Conservation (phyloP, 2,888 invertebrate species). For the Callinectes sapidus region DNA sequence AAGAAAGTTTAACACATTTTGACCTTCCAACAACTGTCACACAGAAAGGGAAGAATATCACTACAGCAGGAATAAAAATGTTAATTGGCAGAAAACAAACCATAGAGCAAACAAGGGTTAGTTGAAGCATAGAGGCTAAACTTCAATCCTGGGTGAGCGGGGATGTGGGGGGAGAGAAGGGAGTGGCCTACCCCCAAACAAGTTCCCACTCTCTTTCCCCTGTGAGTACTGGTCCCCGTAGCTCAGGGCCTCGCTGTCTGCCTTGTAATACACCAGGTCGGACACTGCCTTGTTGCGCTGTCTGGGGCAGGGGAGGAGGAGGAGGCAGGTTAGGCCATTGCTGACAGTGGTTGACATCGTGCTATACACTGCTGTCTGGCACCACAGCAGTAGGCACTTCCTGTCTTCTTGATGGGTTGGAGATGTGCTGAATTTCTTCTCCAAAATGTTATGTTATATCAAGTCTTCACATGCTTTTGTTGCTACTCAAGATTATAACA, state of each 20-base stretch:
- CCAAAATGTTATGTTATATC: background rate
- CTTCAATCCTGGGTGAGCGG: constrained; percentile 23
- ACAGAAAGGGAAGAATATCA: background rate
- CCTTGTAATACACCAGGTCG: constrained; percentile 69
- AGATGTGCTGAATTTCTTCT: background rate
- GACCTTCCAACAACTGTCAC: background rate
- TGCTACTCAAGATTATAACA: background rate
- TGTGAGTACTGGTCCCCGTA: constrained; percentile 39
- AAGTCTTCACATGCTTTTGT: constrained; percentile 4
- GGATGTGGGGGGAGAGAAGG: constrained; percentile 7
- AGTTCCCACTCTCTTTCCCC: constrained; percentile 7
- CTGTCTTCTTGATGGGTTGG: background rate
- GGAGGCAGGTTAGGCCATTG: constrained; percentile 4
- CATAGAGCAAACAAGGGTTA: constrained; percentile 48
- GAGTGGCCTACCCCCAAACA: constrained; percentile 40
- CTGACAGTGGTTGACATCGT: background rate
- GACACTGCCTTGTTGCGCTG: constrained; percentile 66
- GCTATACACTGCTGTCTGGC: background rate
- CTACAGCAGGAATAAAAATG: background rate
- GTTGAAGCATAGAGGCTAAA: constrained; percentile 52
- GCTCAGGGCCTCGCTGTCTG: constrained; percentile 55
- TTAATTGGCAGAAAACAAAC: constrained; percentile 48
- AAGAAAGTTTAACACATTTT: background rate
- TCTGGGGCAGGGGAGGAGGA: constrained; percentile 53
- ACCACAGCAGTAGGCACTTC: background rate